phyloP scores from a whole-genome alignment of 2,888 invertebrate genomes.

The Danaus chrysippus region DNA sequence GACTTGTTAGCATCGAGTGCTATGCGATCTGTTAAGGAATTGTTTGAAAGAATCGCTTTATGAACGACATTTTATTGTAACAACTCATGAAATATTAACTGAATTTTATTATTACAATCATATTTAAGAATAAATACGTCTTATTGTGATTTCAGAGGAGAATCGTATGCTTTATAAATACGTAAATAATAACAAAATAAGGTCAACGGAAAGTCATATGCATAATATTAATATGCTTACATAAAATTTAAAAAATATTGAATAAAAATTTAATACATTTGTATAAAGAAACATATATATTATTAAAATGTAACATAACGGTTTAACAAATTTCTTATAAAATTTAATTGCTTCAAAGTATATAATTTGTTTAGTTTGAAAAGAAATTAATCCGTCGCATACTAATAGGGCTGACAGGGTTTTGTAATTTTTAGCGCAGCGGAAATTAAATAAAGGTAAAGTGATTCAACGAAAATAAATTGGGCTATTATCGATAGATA shows the following conservation, averaged over 20 bases:
- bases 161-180: no score
- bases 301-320: no score
- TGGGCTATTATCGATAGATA: neutral
- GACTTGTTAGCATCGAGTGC: conserved; percentile 57
- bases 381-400: conserved; percentile 16
- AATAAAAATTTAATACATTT: no score
- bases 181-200: no score
- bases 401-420: conserved; percentile 23
- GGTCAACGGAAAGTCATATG: no score
- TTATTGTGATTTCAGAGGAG: no score
- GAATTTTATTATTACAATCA: no score
- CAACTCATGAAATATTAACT: neutral
- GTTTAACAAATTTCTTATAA: no score
- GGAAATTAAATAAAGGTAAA: conserved; percentile 25
- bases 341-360: conserved; percentile 9
- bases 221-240: no score
- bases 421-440: conserved; percentile 24
- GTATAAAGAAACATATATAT: no score
- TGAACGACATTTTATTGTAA: conserved; percentile 10
- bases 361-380: conserved; percentile 26
- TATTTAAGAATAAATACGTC: no score
- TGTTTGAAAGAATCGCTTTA: conserved; percentile 25
- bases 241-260: no score
- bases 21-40: conserved; percentile 41
- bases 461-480: conserved; percentile 21